Conservation (phyloP, 2,888 invertebrate genomes). For the Lasioglossum morio region DNA sequence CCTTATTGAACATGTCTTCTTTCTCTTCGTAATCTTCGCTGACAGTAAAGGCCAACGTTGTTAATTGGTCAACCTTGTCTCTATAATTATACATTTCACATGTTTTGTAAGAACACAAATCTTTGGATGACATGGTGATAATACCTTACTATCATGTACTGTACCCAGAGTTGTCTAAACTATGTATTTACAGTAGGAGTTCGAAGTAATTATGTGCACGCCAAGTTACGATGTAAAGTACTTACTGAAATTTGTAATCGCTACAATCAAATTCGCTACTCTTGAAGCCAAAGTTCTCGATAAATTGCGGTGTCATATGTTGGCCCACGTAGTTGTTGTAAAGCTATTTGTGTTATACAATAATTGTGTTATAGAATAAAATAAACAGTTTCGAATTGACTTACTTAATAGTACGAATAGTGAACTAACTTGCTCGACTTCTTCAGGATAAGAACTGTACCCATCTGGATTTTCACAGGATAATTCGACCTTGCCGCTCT, state of each 20-base stretch:
- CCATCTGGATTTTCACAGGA: conserved; percentile 76
- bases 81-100: conserved; percentile 70
- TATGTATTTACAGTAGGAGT: neutral
- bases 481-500: conserved; percentile 70
- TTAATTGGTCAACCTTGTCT: conserved; percentile 81
- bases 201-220: neutral
- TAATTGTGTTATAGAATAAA: conserved; percentile 12
- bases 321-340: conserved; percentile 87
- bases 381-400: neutral
- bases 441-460: conserved; percentile 73
- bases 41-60: conserved; percentile 84
- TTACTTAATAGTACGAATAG: neutral
- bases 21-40: conserved; percentile 85
- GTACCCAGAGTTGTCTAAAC: conserved; percentile 6
- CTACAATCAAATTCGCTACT: conserved; percentile 88
- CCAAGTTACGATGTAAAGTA: conserved; percentile 57
- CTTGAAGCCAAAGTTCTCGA: conserved; percentile 87
- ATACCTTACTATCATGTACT: conserved; percentile 29
- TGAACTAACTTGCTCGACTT: conserved; percentile 55
- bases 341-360: conserved; percentile 55
- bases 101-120: conserved; percentile 37
- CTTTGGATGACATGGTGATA: conserved; percentile 15
- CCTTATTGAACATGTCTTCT: conserved; percentile 88
- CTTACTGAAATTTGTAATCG: conserved; percentile 86
- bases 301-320: conserved; percentile 87